A percentile compares a stretch with the other conserved stretches of the same genome.
Conservation (phyloP, 1,140 invertebrate genomes). For the Polypedilum pembai region DNA sequence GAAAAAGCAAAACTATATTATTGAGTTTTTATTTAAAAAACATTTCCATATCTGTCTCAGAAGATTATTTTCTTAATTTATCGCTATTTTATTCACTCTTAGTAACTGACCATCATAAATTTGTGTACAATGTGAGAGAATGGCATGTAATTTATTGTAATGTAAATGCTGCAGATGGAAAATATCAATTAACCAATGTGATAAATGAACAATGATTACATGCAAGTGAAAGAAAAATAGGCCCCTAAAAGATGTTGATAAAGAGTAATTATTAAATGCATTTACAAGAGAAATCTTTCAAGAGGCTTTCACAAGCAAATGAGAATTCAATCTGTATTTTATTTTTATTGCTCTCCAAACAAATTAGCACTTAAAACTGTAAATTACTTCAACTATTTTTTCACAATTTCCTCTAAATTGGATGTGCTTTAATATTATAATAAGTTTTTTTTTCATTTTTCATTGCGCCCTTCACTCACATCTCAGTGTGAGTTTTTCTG, state of each 20-base stretch:
- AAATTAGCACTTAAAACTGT: constrained; percentile 15
- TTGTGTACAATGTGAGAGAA: background rate
- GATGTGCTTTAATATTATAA: background rate
- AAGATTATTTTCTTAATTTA: background rate
- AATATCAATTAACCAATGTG: constrained; percentile 23
- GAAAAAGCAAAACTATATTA: no score
- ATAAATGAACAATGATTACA: constrained; percentile 20
- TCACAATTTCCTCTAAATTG: background rate
- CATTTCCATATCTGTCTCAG: background rate
- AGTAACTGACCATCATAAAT: background rate
- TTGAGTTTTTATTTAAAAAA: background rate
- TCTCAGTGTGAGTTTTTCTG: no score
- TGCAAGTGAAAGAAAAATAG: no score
- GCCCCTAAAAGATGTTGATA: no score
- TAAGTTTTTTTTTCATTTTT: no score
- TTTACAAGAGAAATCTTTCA: no score
- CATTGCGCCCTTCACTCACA: no score
- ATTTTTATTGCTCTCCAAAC: background rate
- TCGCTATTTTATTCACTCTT: constrained; percentile 10
- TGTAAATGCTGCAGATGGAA: background rate
- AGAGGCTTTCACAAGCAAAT: no score
- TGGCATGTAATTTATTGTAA: constrained; percentile 1
- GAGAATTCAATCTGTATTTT: no score
- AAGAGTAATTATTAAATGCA: no score
- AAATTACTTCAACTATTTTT: background rate